Base-by-base conservation (phyloP, 2,113 vertebrate genomes). In the Antechinus stuartii region DNA sequence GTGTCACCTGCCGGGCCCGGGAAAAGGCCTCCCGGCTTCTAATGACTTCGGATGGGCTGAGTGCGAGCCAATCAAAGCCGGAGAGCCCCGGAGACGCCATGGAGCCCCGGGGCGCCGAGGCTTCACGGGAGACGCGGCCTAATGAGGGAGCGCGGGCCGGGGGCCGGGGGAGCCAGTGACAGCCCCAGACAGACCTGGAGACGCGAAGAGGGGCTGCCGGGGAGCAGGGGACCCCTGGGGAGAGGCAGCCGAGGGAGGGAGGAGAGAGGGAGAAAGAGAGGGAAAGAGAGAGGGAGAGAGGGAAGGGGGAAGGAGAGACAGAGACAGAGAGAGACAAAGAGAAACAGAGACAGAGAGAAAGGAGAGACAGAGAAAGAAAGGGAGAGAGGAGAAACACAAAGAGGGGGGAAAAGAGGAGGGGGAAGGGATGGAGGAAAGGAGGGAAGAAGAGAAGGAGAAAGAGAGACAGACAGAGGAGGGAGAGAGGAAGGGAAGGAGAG, bases 261-360 rank as follows among this genome's bases (percentile, higher is more conserved):
- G 61, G 27, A 35, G 57, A 68, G 61, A 68, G 30, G n/a, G 30
- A 68, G 30, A 16, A 27, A 4, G 35, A n/a, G 56, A 30, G 26
- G 30, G 26, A 27, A 9, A 27, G 91, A 54, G 89, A 47, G 22
- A 84, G 90, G 25, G 12, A 93, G 47, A 25, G 91, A 52, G 14
- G 25, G 16, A 27, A 30, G 90, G 89, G 47, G 46, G 46, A 42
- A 19, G 47, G 11, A 46, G 22, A 47, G 30, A 25, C 68, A 46
- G 53, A 0, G 0, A 25, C 1, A 0, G 25, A 46, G 19, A 27
- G 23, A 26, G 52, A 0, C 5, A 25, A 2, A 0, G 53, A 4
- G 16, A 2, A 11, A 23, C 2, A 91, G n/a, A 23, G 27, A 25
- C 19, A 30, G 26, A 7, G 19, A 93, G 25, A 11, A 6, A 24